phyloP scores from a whole-genome alignment of 2,113 vertebrate genomes.

The Myiagra hebetior region DNA sequence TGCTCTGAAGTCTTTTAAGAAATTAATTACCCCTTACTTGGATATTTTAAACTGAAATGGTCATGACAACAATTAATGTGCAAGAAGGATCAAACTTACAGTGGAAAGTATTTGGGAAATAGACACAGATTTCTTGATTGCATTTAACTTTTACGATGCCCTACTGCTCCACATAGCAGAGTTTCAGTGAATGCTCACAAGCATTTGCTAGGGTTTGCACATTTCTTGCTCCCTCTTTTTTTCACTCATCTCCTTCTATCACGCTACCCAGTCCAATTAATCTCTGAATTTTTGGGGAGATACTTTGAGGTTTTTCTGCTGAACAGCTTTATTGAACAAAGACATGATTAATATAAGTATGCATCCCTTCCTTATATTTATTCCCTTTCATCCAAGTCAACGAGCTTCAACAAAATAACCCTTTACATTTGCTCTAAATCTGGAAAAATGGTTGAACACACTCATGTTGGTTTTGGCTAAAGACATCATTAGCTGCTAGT shows the following conservation, averaged over 20 bases:
- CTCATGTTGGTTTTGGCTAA: conserved; percentile 51
- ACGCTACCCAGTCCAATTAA: not conserved
- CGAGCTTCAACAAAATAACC: not conserved
- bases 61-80: not conserved
- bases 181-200: not conserved
- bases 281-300: not conserved
- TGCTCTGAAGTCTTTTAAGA: not conserved
- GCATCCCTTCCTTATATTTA: not conserved
- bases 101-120: not conserved
- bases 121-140: not conserved
- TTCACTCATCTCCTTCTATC: not conserved
- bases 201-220: not conserved
- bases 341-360: not conserved
- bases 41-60: conserved; percentile 14
- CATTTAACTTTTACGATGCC: not conserved
- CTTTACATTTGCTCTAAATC: conserved; percentile 7
- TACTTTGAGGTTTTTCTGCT: not conserved
- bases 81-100: not conserved
- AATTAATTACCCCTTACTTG: not conserved
- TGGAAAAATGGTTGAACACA: conserved; percentile 33
- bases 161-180: not conserved
- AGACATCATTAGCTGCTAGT: conserved; percentile 30
- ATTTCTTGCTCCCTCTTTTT: not conserved
- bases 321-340: not conserved
- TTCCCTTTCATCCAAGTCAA: not conserved